Base-by-base conservation (phyloP, 2,113 vertebrate genomes). In the Stigmatopora argus region DNA sequence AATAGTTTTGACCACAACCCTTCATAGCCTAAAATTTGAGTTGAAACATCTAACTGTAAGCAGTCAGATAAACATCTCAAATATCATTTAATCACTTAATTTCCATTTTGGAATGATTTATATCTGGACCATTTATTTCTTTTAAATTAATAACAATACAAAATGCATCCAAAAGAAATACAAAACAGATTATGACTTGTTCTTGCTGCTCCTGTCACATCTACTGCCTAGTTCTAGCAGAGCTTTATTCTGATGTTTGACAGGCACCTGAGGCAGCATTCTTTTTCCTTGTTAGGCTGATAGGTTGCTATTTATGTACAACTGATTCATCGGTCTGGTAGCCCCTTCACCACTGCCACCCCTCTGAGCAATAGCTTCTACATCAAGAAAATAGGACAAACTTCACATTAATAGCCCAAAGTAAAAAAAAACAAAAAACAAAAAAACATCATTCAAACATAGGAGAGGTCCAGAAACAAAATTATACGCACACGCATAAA, bases 201-300 rank as follows among this genome's bases (percentile, higher is more conserved):
- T n/a, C 57, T 18, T 41, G 15, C 18, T 65, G 35, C 4, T 44
- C 8, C 53, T 58, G 65, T 66, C 65, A 67, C 14, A 48, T 48
- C 31, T 57, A 35, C 17, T 47, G 12, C 41, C 12, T 34, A 55
- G 7, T 58, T 57, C 26, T 49, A 51, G 23, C 19, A 56, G 14
- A 26, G n/a, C 11, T 19, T 68, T 19, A 26, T 64, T 44, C 3
- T 45, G 60, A 55, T 55, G 48, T 62, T 62, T 66, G 70, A 62
- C 74, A 65, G 69, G 49, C 49, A 62, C 62, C 56, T 65, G 21
- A 69, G 65, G 49, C 61, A 65, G 57, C 62, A 23, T 31, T 60
- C 17, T 53, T 12, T 55, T 38, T 58, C 41, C 15, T 64, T 55
- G 45, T 64, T 21, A 23, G 31, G 14, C 23, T 46, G 61, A 64